Evolutionary conservation across 1,140 invertebrate genomes (phyloP).

Genomic region (Rhyzopertha dominica): DNA sequence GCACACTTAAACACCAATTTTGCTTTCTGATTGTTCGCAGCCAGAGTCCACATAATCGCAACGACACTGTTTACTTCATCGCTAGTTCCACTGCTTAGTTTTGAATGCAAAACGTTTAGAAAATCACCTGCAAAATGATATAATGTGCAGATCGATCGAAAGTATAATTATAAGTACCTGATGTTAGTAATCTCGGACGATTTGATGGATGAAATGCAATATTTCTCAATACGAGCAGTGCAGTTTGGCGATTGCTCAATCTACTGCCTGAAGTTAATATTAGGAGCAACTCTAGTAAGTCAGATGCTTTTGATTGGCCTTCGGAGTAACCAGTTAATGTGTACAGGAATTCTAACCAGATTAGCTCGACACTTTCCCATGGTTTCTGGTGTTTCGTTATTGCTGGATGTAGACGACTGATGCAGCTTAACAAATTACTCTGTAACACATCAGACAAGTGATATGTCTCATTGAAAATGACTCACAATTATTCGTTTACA

Average conservation of each 20-base stretch:
- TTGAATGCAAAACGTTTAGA: constrained; percentile 35
- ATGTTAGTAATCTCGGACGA: constrained; percentile 38
- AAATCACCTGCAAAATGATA: constrained; percentile 39
- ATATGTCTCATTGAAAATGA: not conserved
- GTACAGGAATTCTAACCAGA: constrained; percentile 50
- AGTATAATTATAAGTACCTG: constrained; percentile 29
- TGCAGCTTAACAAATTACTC: constrained; percentile 44
- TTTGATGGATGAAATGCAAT: constrained; percentile 43
- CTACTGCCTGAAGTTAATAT: constrained; percentile 26
- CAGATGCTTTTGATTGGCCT: constrained; percentile 39
- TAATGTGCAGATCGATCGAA: constrained; percentile 7
- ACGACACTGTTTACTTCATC: constrained; percentile 41
- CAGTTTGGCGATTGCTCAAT: constrained; percentile 26
- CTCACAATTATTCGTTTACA: not conserved
- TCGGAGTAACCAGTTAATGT: constrained; percentile 45
- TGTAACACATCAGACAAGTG: no score
- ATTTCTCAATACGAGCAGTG: constrained; percentile 42
- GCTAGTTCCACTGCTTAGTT: constrained; percentile 31
- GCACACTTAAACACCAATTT: constrained; percentile 44
- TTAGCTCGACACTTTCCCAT: constrained; percentile 40
- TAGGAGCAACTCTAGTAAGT: constrained; percentile 37
- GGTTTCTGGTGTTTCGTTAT: constrained; percentile 44
- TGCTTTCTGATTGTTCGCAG: constrained; percentile 47
- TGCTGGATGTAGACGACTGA: constrained; percentile 45
- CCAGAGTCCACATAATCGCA: constrained; percentile 43